These are phyloP conservation scores for Mesorhabditis spiculigera DNA, from an alignment of 2,888 invertebrate genomes.

Conservation along the genomic window DNA sequence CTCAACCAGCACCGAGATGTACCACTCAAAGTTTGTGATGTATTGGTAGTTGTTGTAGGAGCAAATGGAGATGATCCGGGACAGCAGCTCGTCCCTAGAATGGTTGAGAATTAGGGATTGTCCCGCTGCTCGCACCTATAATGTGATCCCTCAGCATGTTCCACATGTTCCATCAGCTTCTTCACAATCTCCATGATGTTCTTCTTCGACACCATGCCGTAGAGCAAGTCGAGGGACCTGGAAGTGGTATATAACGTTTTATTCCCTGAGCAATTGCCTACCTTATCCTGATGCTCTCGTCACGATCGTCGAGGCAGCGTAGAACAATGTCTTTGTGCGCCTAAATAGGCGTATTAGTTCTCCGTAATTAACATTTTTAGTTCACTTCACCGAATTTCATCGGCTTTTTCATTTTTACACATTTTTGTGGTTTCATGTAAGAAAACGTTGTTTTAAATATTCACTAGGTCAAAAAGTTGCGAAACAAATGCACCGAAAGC, in stretches of 20 bases:
- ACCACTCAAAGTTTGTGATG: conserved; percentile 99
- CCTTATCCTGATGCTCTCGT: conserved; percentile 86
- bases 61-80: conserved; percentile 95
- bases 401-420: too few relatives aligned
- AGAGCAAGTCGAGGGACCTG: conserved; percentile 86
- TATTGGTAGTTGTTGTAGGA: conserved; percentile 98
- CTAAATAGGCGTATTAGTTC: conserved; percentile 55
- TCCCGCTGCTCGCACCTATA: conserved; percentile 23
- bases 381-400: too few relatives aligned
- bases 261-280: conserved; percentile 12
- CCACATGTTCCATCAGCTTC: conserved; percentile 95
- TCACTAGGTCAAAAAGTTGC: background rate
- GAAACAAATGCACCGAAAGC: conserved; percentile 1
- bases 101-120: background rate
- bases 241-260: background rate
- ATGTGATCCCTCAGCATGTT: conserved; percentile 81
- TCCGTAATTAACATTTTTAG: too few relatives aligned
- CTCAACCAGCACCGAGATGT: conserved; percentile 86
- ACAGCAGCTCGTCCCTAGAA: conserved; percentile 82
- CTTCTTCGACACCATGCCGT: conserved; percentile 99
- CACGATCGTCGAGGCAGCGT: conserved; percentile 96
- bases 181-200: conserved; percentile 99
- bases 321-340: conserved; percentile 94
- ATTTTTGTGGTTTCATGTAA: too few relatives aligned
- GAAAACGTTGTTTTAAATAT: too few relatives aligned